Evolutionary conservation across 1,140 invertebrate species (phyloP).

Genomic region (Sitodiplosis mosellana): DNA sequence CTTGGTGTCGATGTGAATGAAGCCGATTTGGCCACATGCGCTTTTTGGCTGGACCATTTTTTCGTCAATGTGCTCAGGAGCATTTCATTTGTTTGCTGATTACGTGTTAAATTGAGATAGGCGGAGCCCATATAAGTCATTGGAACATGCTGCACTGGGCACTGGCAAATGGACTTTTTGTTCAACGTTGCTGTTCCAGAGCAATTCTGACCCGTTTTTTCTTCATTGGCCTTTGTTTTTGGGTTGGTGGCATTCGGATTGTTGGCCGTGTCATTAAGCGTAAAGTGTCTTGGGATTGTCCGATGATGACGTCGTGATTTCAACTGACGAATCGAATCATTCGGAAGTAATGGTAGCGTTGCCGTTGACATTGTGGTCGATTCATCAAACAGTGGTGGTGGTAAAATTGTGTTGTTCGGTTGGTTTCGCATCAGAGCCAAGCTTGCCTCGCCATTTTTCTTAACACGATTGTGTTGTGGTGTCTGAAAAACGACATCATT

Average conservation of each 20-base stretch:
- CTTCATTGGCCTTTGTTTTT: constrained; percentile 2
- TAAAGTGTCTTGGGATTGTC: constrained; percentile 24
- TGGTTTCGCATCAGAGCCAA: constrained; percentile 1
- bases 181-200: background rate
- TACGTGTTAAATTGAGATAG: constrained; percentile 8
- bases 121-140: constrained; percentile 23
- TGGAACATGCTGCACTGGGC: constrained; percentile 24
- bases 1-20: background rate
- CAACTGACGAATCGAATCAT: too few relatives aligned
- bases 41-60: background rate
- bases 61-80: constrained; percentile 11
- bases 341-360: constrained; percentile 13
- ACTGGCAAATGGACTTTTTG: constrained; percentile 23
- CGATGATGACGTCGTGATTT: constrained; percentile 21
- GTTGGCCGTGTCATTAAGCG: constrained; percentile 13
- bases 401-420: constrained; percentile 3
- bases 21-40: background rate
- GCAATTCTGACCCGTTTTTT: background rate
- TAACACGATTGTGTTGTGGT: too few relatives aligned
- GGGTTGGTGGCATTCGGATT: background rate
- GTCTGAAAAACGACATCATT: too few relatives aligned
- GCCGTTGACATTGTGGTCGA: constrained; percentile 3
- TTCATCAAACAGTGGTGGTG: constrained; percentile 5
- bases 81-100: constrained; percentile 7
- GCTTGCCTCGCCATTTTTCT: too few relatives aligned